phyloP scores from a whole-genome alignment of 2,113 vertebrate genomes.

The Muscicapa adusta region DNA sequence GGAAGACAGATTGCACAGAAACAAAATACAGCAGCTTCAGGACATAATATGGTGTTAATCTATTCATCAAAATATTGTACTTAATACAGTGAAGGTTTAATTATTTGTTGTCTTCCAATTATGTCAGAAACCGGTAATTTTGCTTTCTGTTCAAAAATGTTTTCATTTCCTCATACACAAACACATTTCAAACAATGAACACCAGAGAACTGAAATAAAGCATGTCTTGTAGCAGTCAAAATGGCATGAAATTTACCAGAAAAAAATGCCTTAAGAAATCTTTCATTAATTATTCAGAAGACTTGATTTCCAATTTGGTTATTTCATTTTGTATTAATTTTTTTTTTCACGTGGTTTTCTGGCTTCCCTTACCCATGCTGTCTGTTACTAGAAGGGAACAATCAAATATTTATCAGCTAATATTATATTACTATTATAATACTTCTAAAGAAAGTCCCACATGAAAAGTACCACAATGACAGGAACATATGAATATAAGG shows the following conservation, averaged over 20 bases:
- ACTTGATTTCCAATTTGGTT: not conserved
- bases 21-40: not conserved
- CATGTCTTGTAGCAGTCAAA: slow-evolving; percentile 61
- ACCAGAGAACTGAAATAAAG: slow-evolving; percentile 53
- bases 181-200: slow-evolving; percentile 6
- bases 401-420: not conserved
- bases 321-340: not conserved
- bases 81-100: slow-evolving; percentile 35
- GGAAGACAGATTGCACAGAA: slow-evolving; percentile 48
- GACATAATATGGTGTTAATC: not conserved
- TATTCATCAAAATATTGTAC: slow-evolving; percentile 32
- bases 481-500: not conserved
- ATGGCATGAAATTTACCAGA: not conserved
- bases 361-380: not conserved
- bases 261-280: not conserved
- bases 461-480: not conserved
- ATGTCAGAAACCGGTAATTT: not conserved
- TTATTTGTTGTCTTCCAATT: not conserved
- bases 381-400: not conserved
- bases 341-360: not conserved
- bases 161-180: not conserved
- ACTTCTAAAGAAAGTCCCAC: not conserved
- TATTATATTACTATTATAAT: not conserved
- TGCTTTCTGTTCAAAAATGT: slow-evolving; percentile 51
- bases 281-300: slow-evolving; percentile 2